A percentile compares a stretch with the other conserved stretches of the same genome.
These are phyloP conservation scores for Zonotrichia leucophrys DNA, from an alignment of 2,113 vertebrate genomes.

Conservation along the genomic window DNA sequence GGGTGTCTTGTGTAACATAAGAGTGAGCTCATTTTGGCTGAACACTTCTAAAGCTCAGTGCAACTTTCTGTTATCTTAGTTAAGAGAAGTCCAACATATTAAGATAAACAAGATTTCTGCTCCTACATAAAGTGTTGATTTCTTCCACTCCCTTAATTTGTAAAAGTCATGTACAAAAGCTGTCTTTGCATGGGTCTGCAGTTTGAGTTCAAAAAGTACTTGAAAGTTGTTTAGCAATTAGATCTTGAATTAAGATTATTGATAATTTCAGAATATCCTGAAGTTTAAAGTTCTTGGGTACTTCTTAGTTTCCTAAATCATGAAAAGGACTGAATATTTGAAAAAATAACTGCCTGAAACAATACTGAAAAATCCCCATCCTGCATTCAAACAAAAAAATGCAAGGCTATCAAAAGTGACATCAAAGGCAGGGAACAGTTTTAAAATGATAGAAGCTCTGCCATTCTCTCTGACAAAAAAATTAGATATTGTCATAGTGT, in stretches of 20 bases:
- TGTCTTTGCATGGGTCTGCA: not conserved
- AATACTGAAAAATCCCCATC: not conserved
- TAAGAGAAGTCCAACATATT: not conserved
- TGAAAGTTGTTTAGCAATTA: not conserved
- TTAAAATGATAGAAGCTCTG: not conserved
- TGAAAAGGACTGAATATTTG: not conserved
- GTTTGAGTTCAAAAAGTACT: not conserved
- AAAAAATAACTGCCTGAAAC: not conserved
- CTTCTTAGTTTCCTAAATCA: not conserved
- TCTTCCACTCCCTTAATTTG: not conserved
- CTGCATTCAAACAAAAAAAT: not conserved
- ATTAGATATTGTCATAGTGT: not conserved
- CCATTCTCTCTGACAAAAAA: not conserved
- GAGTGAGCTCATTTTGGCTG: not conserved
- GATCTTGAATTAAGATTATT: not conserved
- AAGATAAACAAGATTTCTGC: not conserved
- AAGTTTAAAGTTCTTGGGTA: not conserved
- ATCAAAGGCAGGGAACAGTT: not conserved
- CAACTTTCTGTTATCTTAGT: not conserved
- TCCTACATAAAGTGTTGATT: not conserved
- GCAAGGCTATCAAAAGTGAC: not conserved
- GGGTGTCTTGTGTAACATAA: no score
- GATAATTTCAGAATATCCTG: not conserved
- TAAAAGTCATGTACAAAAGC: not conserved
- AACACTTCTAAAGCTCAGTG: not conserved